Evolutionary conservation across 1,140 invertebrate genomes (phyloP), one percentile per base, ranked within the genome.

Genomic region (Radopholus similis): DNA sequence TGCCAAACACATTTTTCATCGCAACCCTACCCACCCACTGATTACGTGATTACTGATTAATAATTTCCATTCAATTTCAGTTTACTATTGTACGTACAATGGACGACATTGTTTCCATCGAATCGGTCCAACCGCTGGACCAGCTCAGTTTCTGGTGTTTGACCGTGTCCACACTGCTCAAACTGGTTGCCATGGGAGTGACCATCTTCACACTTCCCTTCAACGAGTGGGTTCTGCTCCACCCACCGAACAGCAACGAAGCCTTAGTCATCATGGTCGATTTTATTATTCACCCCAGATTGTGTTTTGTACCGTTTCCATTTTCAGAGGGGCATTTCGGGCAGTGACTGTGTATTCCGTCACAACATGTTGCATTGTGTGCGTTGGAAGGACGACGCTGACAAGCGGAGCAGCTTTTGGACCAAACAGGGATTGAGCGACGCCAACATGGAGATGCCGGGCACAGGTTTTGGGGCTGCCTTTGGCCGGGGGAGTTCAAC

Each of bases 111-210:
- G 21, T 49, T 18, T 62, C 58, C n/a, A 62, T 62, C 6, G 58
- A 62, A 49, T 62, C 58, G 8, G 58, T 62, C 21, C 40, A 62
- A n/a, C 58, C 58, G 9, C 35, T 62, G 40, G 58, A 62, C 30
- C 58, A 62, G 28, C 42, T 62, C 35, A 62, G 59, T n/a, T 62
- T 62, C 8, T 62, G 59, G 59, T 62, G 37, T 37, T 34, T 56
- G 40, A 68, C 38, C 34, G 42, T 68, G 18, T 68, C 38, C 34
- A 69, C 47, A 49, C 64, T 55, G 47, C 65, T 68, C 37, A 65
- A 62, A 47, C 30, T 62, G 40, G 59, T 62, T 5, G 59, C 59
- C 42, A 49, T 62, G 59, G 59, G 59, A 30, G 59, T 62, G 28
- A 62, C 59, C 21, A 23, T 62, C 32, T 62, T 62, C 49, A 49